Evolutionary conservation across 2,797 vertebrate species (phyloP).

Genomic region (Gymnocypris eckloni): DNA sequence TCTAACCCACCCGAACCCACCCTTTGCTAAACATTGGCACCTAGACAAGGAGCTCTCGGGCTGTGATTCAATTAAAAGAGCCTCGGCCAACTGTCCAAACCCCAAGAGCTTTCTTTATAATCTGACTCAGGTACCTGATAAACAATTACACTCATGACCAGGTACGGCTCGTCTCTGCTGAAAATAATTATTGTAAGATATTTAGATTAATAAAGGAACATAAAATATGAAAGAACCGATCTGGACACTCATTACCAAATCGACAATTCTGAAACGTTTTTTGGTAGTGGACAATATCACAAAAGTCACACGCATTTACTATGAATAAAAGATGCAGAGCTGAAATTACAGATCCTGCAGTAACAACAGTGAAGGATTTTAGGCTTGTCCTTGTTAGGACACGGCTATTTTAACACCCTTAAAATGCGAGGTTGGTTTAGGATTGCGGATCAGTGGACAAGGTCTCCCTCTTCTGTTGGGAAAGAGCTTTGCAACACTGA

Average conservation of each 20-base stretch:
- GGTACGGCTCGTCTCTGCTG: not conserved
- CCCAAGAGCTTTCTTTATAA: conserved; percentile 36
- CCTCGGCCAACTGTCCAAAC: conserved; percentile 37
- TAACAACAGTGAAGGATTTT: conserved; percentile 67
- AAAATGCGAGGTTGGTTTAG: conserved; percentile 64
- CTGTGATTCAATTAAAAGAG: conserved; percentile 51
- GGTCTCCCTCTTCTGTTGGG: conserved; percentile 75
- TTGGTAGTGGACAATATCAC: not conserved
- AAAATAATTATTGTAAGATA: not conserved
- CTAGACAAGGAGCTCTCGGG: conserved; percentile 52
- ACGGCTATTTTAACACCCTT: conserved; percentile 64
- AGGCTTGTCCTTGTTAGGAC: conserved; percentile 72
- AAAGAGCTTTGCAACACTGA: conserved; percentile 24
- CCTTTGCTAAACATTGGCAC: conserved; percentile 66
- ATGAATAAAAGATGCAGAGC: not conserved
- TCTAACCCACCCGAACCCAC: conserved; percentile 58
- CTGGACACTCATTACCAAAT: not conserved
- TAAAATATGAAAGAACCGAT: not conserved
- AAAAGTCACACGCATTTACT: not conserved
- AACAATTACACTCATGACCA: not conserved
- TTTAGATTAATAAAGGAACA: not conserved
- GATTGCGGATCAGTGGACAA: conserved; percentile 54
- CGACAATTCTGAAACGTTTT: not conserved
- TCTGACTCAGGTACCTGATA: conserved; percentile 23
- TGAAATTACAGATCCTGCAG: conserved; percentile 63